Percentiles rank a stretch among this genome's conserved stretches.
These are phyloP conservation scores for Leucopsar rothschildi DNA, from an alignment of 2,113 vertebrate species.

Conservation along the genomic window DNA sequence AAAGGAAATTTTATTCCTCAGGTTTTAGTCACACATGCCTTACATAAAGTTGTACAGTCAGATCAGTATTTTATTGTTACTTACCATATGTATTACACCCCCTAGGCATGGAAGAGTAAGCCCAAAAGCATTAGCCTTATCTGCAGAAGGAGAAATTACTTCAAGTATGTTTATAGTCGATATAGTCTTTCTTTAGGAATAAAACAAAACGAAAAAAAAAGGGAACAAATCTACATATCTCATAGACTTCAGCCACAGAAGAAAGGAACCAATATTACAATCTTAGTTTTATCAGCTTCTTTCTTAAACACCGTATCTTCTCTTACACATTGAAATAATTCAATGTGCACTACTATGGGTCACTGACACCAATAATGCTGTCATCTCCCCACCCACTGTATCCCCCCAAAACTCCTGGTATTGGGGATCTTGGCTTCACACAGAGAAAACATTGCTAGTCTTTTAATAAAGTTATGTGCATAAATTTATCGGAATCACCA, in stretches of 20 bases:
- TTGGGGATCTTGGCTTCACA: neutral
- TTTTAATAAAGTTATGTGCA: neutral
- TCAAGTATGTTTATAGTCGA: neutral
- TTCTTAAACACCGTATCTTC: neutral
- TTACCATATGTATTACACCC: conserved; percentile 36
- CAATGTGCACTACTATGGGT: neutral
- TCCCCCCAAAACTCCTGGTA: neutral
- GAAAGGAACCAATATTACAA: neutral
- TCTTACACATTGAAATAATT: neutral
- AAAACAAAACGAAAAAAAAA: neutral
- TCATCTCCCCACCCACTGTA: neutral
- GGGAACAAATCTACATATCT: neutral
- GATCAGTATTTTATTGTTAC: conserved; percentile 52
- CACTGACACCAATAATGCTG: neutral
- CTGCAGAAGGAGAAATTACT: neutral
- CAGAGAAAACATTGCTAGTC: neutral
- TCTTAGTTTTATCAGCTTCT: neutral
- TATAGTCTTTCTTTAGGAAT: neutral
- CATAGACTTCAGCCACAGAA: neutral
- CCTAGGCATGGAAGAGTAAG: neutral
- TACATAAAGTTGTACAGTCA: conserved; percentile 59
- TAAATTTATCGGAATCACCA: neutral
- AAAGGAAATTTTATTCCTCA: conserved; percentile 53
- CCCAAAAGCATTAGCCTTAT: conserved; percentile 3
- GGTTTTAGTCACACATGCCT: conserved; percentile 52